Base-by-base conservation (phyloP, 2,888 invertebrate species). In the Chaetogeoica ovagalla region DNA sequence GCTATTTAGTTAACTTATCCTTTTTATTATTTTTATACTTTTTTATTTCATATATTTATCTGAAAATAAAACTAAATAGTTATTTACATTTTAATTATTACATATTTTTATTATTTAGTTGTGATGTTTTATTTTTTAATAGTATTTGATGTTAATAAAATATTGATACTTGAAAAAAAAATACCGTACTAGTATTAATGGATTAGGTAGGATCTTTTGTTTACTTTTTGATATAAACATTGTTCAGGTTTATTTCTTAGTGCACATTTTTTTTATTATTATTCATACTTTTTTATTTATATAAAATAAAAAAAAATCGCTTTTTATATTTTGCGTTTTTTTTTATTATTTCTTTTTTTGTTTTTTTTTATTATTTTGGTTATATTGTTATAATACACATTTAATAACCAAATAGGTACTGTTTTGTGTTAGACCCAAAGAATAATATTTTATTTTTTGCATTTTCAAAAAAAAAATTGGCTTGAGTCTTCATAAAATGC, bases 91-190 rank as follows among this genome's bases (percentile, higher is more conserved):
- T 79, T 79, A 79, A 79, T 79, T 71, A 79, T 79, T 79, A 79
- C 69, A 79, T 79, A 79, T 79, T 79, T 79, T 71, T 79, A 79
- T 79, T 79, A 79, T 79, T 79, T 79, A 79, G 79, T 79, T 79
- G 79, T 71, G 79, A 79, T 79, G 79, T 79, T 71, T 79, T 79
- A 79, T 79, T 79, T 79, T 79, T 79, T 79, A 79, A 71, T 79
- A 77, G 79, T 79, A 79, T 79, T 79, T 79, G 79, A 79, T 79
- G 79, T 79, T 79, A 79, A 79, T n/a, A n/a, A n/a, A n/a, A n/a
- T 79, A 79, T 65, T 79, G 55, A 79, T 79, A 79, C 79, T 79
- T 79, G 65, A 79, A 79, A 79, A 79, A 79, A 71, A 79, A 71
- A 79, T 79, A 79, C 79, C 79, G 79, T 43, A 79, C 79, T 79